Percentiles rank a stretch among this genome's conserved stretches.
phyloP scores from a whole-genome alignment of 2,113 vertebrate species.

The Atherinomorus stipes region DNA sequence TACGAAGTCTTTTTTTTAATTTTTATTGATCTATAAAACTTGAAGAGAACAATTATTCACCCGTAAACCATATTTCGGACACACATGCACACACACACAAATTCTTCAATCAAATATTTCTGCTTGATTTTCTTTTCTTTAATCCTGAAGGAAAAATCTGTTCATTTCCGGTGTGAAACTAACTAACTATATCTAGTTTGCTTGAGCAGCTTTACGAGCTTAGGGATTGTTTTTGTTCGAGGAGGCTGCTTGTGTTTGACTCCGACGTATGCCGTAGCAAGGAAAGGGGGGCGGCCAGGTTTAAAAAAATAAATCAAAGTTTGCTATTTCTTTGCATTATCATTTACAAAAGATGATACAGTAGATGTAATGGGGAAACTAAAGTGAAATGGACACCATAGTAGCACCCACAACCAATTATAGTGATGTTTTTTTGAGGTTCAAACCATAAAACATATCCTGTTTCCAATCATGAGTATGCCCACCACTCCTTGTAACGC shows the following conservation, averaged over 20 bases:
- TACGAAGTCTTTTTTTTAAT: too few species aligned
- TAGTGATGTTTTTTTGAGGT: slow-evolving; percentile 7
- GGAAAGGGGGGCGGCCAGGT: slow-evolving; percentile 25
- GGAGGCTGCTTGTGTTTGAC: slow-evolving; percentile 42
- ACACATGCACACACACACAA: too few species aligned
- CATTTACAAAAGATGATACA: not conserved
- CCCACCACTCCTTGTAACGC: slow-evolving; percentile 28
- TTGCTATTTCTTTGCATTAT: too few species aligned
- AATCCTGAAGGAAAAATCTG: not conserved
- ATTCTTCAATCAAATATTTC: too few species aligned
- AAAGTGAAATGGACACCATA: not conserved
- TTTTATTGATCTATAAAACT: not conserved
- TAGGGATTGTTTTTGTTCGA: slow-evolving; percentile 87
- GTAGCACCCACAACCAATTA: not conserved
- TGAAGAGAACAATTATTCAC: too few species aligned
- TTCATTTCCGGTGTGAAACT: not conserved
- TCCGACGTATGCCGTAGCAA: slow-evolving; percentile 1
- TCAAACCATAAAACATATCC: slow-evolving; percentile 22
- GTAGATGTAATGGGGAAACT: not conserved
- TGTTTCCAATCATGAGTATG: slow-evolving; percentile 18
- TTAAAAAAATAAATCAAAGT: not conserved
- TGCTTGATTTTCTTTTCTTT: not conserved
- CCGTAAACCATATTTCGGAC: not conserved
- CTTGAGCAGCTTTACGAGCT: slow-evolving; percentile 42
- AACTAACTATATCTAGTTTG: not conserved